Percentiles rank a stretch among this genome's conserved stretches.
Conservation (phyloP, 2,888 invertebrate species). For the Barypeithes pellucidus region DNA sequence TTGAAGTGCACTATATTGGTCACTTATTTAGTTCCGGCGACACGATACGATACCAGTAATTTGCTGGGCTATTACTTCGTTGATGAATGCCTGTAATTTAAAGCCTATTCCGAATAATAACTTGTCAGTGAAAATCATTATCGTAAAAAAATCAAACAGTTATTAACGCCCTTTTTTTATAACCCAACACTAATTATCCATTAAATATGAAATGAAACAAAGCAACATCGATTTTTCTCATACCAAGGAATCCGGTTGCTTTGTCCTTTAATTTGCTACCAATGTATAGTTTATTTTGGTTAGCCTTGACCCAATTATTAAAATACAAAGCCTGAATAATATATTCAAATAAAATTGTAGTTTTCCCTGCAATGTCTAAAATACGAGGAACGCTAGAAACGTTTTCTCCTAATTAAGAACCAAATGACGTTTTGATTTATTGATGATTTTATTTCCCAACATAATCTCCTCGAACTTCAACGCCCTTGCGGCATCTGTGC, state of each 20-base stretch:
- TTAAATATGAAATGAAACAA: conserved; percentile 5
- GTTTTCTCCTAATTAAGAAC: too few relatives aligned
- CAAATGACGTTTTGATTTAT: too few relatives aligned
- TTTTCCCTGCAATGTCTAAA: too few relatives aligned
- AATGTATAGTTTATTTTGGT: neutral
- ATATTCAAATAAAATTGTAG: too few relatives aligned
- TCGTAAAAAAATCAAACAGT: neutral
- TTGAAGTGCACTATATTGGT: too few relatives aligned
- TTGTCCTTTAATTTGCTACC: neutral
- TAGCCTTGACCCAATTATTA: neutral
- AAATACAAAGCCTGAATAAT: too few relatives aligned
- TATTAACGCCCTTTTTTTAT: neutral
- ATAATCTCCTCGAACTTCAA: too few relatives aligned
- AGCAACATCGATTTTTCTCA: neutral
- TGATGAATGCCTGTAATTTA: neutral
- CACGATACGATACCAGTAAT: neutral
- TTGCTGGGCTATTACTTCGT: neutral
- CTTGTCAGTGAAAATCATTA: neutral
- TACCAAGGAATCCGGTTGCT: neutral
- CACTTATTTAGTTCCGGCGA: too few relatives aligned
- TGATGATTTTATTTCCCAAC: too few relatives aligned
- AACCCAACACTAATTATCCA: neutral
- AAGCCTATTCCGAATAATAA: neutral
- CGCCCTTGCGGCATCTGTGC: too few relatives aligned
- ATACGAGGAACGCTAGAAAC: too few relatives aligned